Conservation (phyloP, 2,113 vertebrate genomes). For the Ophthalmotilapia sp. region DNA sequence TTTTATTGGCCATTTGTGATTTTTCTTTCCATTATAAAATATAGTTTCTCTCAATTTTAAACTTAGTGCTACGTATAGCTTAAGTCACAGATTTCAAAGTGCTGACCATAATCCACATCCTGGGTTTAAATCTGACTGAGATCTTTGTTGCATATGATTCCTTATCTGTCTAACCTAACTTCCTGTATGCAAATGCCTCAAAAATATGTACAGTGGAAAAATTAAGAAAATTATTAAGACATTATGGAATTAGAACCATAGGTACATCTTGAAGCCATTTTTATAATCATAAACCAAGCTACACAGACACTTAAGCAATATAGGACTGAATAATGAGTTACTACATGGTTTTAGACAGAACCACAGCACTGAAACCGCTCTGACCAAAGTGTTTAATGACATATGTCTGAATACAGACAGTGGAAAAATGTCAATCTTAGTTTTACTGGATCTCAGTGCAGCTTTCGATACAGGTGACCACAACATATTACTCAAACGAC, state of each 20-base stretch:
- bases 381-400: no score
- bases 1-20: not conserved
- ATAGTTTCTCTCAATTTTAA: not conserved
- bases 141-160: not conserved
- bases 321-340: rapidly evolving
- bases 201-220: not conserved
- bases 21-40: not conserved
- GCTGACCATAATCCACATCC: not conserved
- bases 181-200: not conserved
- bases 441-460: no score
- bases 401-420: no score
- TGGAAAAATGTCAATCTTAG: no score
- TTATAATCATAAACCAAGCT: not conserved
- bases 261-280: not conserved
- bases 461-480: no score
- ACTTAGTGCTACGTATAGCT: rapidly evolving
- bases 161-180: not conserved
- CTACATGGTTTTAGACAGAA: no score
- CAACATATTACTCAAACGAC: no score
- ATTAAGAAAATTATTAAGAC: rapidly evolving
- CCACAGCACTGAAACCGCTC: no score
- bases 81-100: not conserved
- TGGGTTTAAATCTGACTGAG: not conserved
- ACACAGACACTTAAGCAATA: not conserved
- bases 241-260: not conserved